These are phyloP conservation scores for Pterobdella sp. DNA, from an alignment of 2,888 invertebrate species.

Conservation along the genomic window DNA sequence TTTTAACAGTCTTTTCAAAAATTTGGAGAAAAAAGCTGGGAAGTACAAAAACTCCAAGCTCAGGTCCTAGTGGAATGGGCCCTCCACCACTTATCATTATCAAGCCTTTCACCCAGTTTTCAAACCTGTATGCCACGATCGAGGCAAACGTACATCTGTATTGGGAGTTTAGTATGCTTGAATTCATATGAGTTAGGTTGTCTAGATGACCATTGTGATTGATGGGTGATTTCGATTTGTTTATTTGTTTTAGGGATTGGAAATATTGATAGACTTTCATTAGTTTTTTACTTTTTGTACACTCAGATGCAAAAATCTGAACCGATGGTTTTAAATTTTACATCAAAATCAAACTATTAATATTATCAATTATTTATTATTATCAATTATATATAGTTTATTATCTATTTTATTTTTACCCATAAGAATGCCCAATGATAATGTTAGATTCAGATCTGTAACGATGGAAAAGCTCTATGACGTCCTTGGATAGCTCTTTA, in stretches of 20 bases:
- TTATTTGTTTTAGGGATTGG: no score
- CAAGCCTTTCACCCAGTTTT: slow-evolving; percentile 58
- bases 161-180: neutral
- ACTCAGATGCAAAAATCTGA: no score
- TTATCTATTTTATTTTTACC: slow-evolving; percentile 53
- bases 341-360: no score
- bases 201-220: no score
- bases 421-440: slow-evolving; percentile 64
- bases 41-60: slow-evolving; percentile 53
- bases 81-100: slow-evolving; percentile 64
- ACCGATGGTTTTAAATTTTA: no score
- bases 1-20: slow-evolving; percentile 57
- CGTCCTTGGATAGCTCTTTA: slow-evolving; percentile 57
- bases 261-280: no score
- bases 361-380: no score
- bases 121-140: slow-evolving; percentile 58
- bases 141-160: slow-evolving; percentile 61
- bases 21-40: slow-evolving; percentile 54
- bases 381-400: neutral
- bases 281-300: no score
- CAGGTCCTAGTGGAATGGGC: slow-evolving; percentile 60
- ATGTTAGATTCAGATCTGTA: slow-evolving; percentile 59
- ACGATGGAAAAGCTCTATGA: slow-evolving; percentile 59
- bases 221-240: no score
- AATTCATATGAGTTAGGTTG: no score